Evolutionary conservation across 2,888 invertebrate species (phyloP).

Genomic region (Villa cingulata): DNA sequence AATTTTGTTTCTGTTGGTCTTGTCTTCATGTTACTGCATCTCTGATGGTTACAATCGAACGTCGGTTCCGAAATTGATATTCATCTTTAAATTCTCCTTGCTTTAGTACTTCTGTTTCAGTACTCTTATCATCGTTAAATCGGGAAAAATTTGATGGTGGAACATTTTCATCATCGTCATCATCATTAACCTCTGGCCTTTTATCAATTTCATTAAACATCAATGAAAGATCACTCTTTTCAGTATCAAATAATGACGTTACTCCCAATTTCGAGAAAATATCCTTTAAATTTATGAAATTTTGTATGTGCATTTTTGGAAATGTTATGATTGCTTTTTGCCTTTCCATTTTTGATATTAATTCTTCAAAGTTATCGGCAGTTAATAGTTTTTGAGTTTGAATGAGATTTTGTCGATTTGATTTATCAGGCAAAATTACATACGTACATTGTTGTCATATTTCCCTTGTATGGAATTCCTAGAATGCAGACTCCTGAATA

Average conservation of each 20-base stretch:
- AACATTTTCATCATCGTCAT: not conserved
- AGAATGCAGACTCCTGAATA: conserved; percentile 41
- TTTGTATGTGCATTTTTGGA: conserved; percentile 60
- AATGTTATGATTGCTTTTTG: conserved; percentile 42
- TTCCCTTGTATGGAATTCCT: conserved; percentile 52
- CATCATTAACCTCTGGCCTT: not conserved
- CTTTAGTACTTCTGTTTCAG: not conserved
- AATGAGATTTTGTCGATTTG: conserved; percentile 35
- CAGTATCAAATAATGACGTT: conserved; percentile 46
- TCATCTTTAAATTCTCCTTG: not conserved
- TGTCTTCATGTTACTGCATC: not conserved
- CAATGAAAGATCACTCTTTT: conserved; percentile 51
- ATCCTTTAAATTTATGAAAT: conserved; percentile 41
- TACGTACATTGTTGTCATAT: conserved; percentile 48
- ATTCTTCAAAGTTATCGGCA: conserved; percentile 31
- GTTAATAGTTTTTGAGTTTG: conserved; percentile 37
- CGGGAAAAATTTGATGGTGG: not conserved
- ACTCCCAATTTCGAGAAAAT: conserved; percentile 46
- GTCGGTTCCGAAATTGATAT: not conserved
- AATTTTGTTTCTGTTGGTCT: not conserved
- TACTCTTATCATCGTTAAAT: conserved; percentile 1
- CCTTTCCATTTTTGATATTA: conserved; percentile 28
- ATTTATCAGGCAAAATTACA: conserved; percentile 45
- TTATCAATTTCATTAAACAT: conserved; percentile 24
- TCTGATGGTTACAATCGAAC: not conserved